Evolutionary conservation across 2,888 invertebrate species (phyloP), one percentile per base, ranked within the genome.

Genomic region (Drosophila eohydei): DNA sequence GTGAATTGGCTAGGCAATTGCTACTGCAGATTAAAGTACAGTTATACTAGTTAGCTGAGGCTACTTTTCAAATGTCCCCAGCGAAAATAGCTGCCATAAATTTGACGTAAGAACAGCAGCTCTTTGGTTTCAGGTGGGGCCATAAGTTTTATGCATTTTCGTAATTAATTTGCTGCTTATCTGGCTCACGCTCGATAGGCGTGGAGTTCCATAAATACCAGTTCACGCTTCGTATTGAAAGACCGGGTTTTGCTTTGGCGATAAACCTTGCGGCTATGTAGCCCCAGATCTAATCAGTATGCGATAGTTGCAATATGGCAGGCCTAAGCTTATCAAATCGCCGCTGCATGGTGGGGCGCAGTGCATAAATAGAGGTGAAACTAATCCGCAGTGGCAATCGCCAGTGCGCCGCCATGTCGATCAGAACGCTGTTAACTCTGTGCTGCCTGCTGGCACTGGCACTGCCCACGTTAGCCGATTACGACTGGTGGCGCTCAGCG

Each of bases 401-500:
- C 9, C 43, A 40, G 21, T 56, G 52, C 26, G 36, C 68, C 75
- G 63, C 41, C 58, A 79, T 79, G 80, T 60, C 66, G 78, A 58
- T 52, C 8, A 63, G 75, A 68, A 43, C 67, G 16, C 44, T 80
- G 30, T 32, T 48, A 3, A 55, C 52, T 54, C 46, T 77, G 26
- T 74, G 76, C 54, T 77, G 75, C 61, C 61, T 88, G 21, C 11
- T 85, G 34, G 82, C 81, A 4, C 44, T 88, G 11, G 66, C 51
- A 4, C 59, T 79, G 62, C 80, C 82, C 50, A 52, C 74, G 0
- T 21, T 78, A 41, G 80, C 80, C 32, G 78, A 73, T 46, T 58
- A 51, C 46, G 83, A 83, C 55, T 98, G 98, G 98, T 98, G 97
- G 96, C 94, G 97, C 89, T 95, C 95, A 55, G 95, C 95, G 34